Conservation (phyloP, 2,888 invertebrate species). For the Diarsia brunnea region DNA sequence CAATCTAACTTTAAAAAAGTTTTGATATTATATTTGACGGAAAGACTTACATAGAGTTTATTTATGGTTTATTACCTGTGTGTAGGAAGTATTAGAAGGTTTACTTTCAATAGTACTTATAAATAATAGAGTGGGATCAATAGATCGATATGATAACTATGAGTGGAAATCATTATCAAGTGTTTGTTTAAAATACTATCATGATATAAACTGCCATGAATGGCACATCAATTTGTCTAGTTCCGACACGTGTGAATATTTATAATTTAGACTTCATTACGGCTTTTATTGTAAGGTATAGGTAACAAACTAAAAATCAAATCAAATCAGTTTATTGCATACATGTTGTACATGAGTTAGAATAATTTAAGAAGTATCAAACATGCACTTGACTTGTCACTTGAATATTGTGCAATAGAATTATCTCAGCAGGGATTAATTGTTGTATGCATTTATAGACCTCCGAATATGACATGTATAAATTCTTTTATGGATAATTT, state of each 20-base stretch:
- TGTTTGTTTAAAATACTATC: slow-evolving; percentile 1
- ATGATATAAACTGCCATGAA: neutral
- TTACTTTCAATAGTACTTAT: neutral
- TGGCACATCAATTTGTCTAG: neutral
- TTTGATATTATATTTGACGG: neutral
- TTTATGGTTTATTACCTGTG: neutral
- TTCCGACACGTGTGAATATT: neutral
- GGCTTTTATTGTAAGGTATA: neutral
- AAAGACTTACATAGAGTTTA: neutral
- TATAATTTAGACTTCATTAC: neutral
- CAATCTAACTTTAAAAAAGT: neutral
- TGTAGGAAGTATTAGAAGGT: neutral
- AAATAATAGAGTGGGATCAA: slow-evolving; percentile 8
- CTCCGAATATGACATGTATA: too few relatives aligned
- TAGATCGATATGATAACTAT: slow-evolving; percentile 14
- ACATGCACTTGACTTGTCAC: too few relatives aligned
- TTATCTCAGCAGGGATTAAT: too few relatives aligned
- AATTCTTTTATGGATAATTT: too few relatives aligned
- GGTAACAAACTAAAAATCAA: too few relatives aligned
- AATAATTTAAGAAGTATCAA: too few relatives aligned
- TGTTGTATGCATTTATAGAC: too few relatives aligned
- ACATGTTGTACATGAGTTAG: too few relatives aligned
- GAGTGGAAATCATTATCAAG: neutral
- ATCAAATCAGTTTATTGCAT: too few relatives aligned
- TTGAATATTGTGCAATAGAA: too few relatives aligned